Conservation (phyloP, 2,888 invertebrate species). For the Scelioninae gen. 1 region DNA sequence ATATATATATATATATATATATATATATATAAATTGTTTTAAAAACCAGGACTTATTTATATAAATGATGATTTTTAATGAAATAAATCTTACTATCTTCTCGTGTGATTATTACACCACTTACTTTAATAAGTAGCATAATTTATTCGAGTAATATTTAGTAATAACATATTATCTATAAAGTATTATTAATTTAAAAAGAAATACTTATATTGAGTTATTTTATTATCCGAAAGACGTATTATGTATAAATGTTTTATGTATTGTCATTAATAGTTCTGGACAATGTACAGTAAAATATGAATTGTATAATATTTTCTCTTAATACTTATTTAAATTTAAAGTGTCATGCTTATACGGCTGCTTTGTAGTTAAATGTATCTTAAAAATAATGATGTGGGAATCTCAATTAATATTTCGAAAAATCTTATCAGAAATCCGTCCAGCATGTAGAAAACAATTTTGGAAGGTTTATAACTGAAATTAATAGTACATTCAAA, state of each 20-base stretch:
- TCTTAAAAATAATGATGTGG: conserved; percentile 11
- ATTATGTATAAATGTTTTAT: conserved; percentile 25
- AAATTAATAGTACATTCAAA: background rate
- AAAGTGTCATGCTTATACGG: conserved; percentile 1
- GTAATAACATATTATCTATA: background rate
- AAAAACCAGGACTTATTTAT: conserved; percentile 20
- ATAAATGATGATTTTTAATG: conserved; percentile 7
- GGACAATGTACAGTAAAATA: conserved; percentile 7
- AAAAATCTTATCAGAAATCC: conserved; percentile 81
- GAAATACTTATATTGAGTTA: conserved; percentile 7
- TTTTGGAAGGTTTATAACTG: conserved; percentile 2
- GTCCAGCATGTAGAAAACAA: conserved; percentile 77
- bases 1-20: too few species aligned
- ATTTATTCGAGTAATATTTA: conserved; percentile 14
- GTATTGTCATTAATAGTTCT: conserved; percentile 20
- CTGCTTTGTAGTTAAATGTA: conserved; percentile 26
- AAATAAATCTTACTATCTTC: conserved; percentile 29
- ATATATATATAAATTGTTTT: background rate
- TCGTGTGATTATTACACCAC: conserved; percentile 17
- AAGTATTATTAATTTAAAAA: conserved; percentile 6
- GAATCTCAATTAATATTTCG: conserved; percentile 57
- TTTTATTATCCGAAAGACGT: conserved; percentile 13
- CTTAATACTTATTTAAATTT: conserved; percentile 26
- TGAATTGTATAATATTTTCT: conserved; percentile 6
- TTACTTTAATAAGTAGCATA: conserved; percentile 20